Base-by-base conservation (phyloP, 2,797 vertebrate species). In the Podarcis siculus region DNA sequence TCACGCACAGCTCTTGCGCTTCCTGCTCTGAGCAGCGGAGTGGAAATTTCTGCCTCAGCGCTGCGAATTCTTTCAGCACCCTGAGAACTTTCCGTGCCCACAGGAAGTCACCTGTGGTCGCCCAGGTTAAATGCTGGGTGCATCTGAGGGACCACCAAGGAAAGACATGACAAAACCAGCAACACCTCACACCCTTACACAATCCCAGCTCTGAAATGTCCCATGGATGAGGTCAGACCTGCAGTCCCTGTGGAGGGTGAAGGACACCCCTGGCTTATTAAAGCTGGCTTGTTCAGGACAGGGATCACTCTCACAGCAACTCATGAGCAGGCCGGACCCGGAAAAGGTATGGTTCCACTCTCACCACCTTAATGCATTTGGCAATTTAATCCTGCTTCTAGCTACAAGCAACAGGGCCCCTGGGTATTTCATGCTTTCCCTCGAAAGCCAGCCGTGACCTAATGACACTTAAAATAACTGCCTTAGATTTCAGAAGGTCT, bases 1-100 rank as follows among this genome's bases (percentile, higher is more conserved):
- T 97, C 96, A 97, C 80, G 37, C 19, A 2, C 64, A 23, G 87
- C 83, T 37, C 88, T 21, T 92, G 89, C n/a, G 83, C 83, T 83
- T 94, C 86, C 90, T 3, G 30, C 82, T 92, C 73, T 32, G 39
- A 86, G 49, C 87, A 87, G 86, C 85, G 27, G 86, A 1, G 3
- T 61, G 87, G 87, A 90, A 86, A 87, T 64, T 78, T 85, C 79
- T 90, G 83, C 72, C 30, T 58, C 83, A 80, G 77, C n/a, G 81
- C 73, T 90, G 55, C 77, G 27, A 73, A 61, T 23, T 82, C 39
- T 45, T 32, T 30, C 77, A 91, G 91, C 42, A 1, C 3, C 9
- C 4, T 23, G 49, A 32, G 2, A 64, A 2, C 27, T n/a, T 4
- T 25, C 12, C 86, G 27, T 1, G 30, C 1, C 55, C 49, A 66